Conservation (phyloP, 2,797 vertebrate species). For the Ceryle rudis region DNA sequence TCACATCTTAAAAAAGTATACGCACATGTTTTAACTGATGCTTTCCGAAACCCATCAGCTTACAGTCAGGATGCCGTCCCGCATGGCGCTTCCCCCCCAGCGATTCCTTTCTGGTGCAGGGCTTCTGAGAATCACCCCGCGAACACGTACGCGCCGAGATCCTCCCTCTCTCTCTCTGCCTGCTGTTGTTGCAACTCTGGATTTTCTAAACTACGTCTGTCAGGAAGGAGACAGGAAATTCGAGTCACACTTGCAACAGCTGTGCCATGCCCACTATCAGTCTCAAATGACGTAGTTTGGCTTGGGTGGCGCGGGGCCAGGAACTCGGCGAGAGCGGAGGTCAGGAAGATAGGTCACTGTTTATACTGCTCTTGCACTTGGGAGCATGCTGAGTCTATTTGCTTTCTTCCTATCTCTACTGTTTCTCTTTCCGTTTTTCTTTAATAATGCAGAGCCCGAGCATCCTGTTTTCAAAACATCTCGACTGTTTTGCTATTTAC, state of each 20-base stretch:
- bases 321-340: conserved; percentile 77
- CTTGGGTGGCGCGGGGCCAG: conserved; percentile 80
- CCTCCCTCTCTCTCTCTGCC: conserved; percentile 31
- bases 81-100: background rate
- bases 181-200: conserved; percentile 79
- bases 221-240: conserved; percentile 98
- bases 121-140: background rate
- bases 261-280: conserved; percentile 81
- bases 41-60: conserved; percentile 8
- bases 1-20: background rate
- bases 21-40: background rate
- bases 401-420: conserved; percentile 80
- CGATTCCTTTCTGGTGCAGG: background rate
- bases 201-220: conserved; percentile 81
- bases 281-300: conserved; percentile 81
- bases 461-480: conserved; percentile 87
- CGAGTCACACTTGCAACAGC: conserved; percentile 88
- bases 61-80: background rate
- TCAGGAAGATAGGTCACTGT: conserved; percentile 84
- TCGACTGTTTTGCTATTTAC: conserved; percentile 43
- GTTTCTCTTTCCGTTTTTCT: conserved; percentile 82
- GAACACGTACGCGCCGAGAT: background rate
- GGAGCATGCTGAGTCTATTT: conserved; percentile 73
- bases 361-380: conserved; percentile 65
- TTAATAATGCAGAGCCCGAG: conserved; percentile 67